Percentiles rank a stretch among this genome's conserved stretches.
phyloP scores from a whole-genome alignment of 1,140 invertebrate genomes.

The Hermetia illucens region DNA sequence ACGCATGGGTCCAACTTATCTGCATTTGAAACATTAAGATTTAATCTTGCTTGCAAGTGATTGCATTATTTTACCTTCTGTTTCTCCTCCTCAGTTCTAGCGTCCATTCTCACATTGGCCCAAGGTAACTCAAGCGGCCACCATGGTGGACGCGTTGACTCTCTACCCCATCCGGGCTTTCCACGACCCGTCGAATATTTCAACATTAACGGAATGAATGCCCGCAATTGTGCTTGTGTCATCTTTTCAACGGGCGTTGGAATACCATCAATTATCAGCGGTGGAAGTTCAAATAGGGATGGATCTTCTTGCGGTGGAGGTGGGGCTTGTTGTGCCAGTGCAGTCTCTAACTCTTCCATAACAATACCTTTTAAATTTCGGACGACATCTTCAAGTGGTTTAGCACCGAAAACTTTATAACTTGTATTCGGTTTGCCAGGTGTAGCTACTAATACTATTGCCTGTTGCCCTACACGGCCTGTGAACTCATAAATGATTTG shows the following conservation, averaged over 20 bases:
- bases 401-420: conserved; percentile 93
- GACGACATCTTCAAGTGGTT: conserved; percentile 91
- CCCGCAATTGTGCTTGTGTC: conserved; percentile 92
- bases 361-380: conserved; percentile 78
- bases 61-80: conserved; percentile 60
- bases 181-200: conserved; percentile 93
- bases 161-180: conserved; percentile 94
- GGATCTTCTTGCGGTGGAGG: conserved; percentile 84
- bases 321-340: conserved; percentile 85
- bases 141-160: conserved; percentile 89
- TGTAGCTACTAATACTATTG: conserved; percentile 87
- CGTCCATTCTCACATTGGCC: conserved; percentile 97
- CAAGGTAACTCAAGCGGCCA: conserved; percentile 95
- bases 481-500: conserved; percentile 97
- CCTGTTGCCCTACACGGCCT: conserved; percentile 93
- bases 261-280: conserved; percentile 91
- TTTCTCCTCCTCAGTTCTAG: conserved; percentile 88
- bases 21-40: conserved; percentile 34
- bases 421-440: conserved; percentile 93
- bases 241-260: conserved; percentile 97
- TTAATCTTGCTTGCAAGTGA: conserved; percentile 7
- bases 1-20: conserved; percentile 97
- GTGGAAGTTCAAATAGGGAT: conserved; percentile 85
- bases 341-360: conserved; percentile 88
- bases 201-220: conserved; percentile 95